Evolutionary conservation across 2,888 invertebrate genomes (phyloP).

Genomic region (Metalampra italica): DNA sequence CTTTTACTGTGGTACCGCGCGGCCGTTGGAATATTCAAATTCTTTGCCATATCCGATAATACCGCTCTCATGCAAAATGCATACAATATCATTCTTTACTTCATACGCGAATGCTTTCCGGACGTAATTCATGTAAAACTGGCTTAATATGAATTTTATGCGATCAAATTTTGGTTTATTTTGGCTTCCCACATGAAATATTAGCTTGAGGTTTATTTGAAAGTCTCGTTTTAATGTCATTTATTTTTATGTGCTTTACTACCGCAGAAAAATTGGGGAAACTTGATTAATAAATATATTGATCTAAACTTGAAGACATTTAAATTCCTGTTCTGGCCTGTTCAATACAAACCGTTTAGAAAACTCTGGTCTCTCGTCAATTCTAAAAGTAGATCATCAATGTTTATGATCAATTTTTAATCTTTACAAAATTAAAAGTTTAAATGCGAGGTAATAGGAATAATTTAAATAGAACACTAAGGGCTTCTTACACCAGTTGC

Average conservation of each 20-base stretch:
- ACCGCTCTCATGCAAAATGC: constrained; percentile 73
- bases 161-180: constrained; percentile 50
- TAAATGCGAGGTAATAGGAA: too few relatives aligned
- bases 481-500: too few relatives aligned
- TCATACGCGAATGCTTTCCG: constrained; percentile 61
- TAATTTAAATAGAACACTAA: too few relatives aligned
- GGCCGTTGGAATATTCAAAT: constrained; percentile 66
- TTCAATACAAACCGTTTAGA: too few relatives aligned
- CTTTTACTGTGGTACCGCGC: constrained; percentile 25
- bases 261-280: too few relatives aligned
- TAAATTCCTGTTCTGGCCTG: too few relatives aligned
- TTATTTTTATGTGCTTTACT: constrained; percentile 5
- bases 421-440: too few relatives aligned
- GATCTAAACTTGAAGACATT: too few relatives aligned
- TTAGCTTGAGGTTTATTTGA: constrained; percentile 15
- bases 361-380: too few relatives aligned
- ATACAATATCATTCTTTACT: constrained; percentile 76
- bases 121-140: constrained; percentile 72
- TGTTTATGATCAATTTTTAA: too few relatives aligned
- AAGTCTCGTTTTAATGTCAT: constrained; percentile 5
- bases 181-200: constrained; percentile 11
- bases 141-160: constrained; percentile 72
- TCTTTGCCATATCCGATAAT: constrained; percentile 71
- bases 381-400: too few relatives aligned
- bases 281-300: background rate